Base-by-base conservation (phyloP, 2,888 invertebrate species). In the Thereva unica region DNA sequence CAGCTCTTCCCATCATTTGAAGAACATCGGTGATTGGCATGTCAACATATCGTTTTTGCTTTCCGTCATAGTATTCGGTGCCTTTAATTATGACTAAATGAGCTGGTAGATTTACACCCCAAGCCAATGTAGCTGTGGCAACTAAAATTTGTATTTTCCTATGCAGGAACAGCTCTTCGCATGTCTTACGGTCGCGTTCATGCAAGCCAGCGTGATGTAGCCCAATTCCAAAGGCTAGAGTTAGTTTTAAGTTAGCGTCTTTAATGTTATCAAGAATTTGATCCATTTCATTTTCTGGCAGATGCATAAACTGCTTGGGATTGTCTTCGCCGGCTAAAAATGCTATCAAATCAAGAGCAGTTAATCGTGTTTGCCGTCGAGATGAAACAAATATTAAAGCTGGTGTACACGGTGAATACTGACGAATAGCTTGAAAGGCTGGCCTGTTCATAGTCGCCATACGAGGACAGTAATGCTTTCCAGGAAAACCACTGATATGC, bases 371-470 rank as follows among this genome's bases (percentile, higher is more conserved):
- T 82, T 99, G 99, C 70, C 98, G 85, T 53, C 99, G 85, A 38
- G 97, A 98, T 4, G 99, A 96, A 0, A 99, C 99, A 77, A 96
- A 96, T 3, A 99, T 90, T 44, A 99, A 85, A 0, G 92, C 86
- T 0, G 99, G 98, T 75, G 97, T 95, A 63, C 84, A 82, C 0
- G 96, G 94, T 0, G 98, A 96, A 79, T 98, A 93, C 64, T 92
- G 91, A 53, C 91, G 87, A 70, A 99, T 97, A 0, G 97, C 95
- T 80, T 95, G 94, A 83, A 93, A 99, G 0, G 95, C 91, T 0
- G 99, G 98, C 75, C 96, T 93, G 83, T 99, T 99, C 99, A 99
- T 99, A 0, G 97, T 92, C 70, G 97, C 91, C 99, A 99, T 99
- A 55, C 99, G 87, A 0, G 99, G 99, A 76, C 99, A 99, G 82